phyloP scores from a whole-genome alignment of 1,140 invertebrate species.

The Acromyrmex echinatior region DNA sequence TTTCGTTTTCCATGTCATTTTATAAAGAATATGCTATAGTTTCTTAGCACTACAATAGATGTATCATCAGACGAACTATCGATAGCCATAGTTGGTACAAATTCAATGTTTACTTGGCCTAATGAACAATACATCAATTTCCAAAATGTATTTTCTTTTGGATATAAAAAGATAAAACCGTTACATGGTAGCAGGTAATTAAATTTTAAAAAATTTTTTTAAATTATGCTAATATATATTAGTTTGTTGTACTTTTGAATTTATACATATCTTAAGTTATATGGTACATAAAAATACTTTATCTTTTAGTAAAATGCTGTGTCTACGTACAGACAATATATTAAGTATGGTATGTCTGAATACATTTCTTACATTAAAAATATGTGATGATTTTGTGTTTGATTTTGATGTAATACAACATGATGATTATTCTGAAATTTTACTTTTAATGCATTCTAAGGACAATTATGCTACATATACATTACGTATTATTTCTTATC shows the following conservation, averaged over 20 bases:
- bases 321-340: slow-evolving; percentile 73
- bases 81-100: slow-evolving; percentile 73
- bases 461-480: slow-evolving; percentile 35
- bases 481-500: slow-evolving; percentile 79
- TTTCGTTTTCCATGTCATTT: neutral
- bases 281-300: slow-evolving; percentile 19
- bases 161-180: slow-evolving; percentile 77
- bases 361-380: slow-evolving; percentile 77
- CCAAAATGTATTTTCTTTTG: slow-evolving; percentile 45
- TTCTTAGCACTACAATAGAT: slow-evolving; percentile 60
- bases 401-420: slow-evolving; percentile 79
- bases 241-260: neutral
- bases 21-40: slow-evolving; percentile 63
- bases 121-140: slow-evolving; percentile 65
- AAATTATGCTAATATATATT: neutral
- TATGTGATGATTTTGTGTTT: slow-evolving; percentile 71
- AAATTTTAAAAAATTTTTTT: neutral
- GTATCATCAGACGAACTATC: slow-evolving; percentile 45
- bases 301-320: slow-evolving; percentile 71
- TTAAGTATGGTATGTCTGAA: slow-evolving; percentile 76
- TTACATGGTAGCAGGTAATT: slow-evolving; percentile 73
- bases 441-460: slow-evolving; percentile 72
- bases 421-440: slow-evolving; percentile 72
- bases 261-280: neutral
- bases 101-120: slow-evolving; percentile 74